phyloP scores from a whole-genome alignment of 2,888 invertebrate species.

The Athetis lepigone region DNA sequence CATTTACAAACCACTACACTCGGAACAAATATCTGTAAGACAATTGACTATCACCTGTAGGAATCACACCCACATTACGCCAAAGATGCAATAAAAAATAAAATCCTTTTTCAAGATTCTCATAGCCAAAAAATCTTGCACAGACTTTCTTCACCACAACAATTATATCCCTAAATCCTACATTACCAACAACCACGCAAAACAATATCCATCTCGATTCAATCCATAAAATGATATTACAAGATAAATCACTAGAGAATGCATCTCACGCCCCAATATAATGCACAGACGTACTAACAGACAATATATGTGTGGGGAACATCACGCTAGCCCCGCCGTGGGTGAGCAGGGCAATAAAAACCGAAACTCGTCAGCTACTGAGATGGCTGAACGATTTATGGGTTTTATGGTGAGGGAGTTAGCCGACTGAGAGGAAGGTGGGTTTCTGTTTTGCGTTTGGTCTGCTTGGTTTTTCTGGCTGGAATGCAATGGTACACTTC shows the following conservation, averaged over 20 bases:
- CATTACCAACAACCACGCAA: slow-evolving; percentile 25
- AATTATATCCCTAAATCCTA: not conserved
- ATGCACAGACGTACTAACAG: slow-evolving; percentile 50
- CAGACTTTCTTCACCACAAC: not conserved
- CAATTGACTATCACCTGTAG: too few species aligned
- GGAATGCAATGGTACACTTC: too few species aligned
- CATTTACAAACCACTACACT: too few species aligned
- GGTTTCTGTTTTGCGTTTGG: too few species aligned
- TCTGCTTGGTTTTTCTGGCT: too few species aligned
- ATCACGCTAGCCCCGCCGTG: slow-evolving; percentile 63
- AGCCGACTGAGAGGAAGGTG: slow-evolving; percentile 13
- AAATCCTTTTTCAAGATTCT: too few species aligned
- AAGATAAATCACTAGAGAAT: slow-evolving; percentile 55
- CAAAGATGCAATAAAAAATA: too few species aligned
- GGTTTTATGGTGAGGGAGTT: not conserved
- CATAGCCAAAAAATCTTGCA: too few species aligned
- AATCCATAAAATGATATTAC: slow-evolving; percentile 59
- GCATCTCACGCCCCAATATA: slow-evolving; percentile 61
- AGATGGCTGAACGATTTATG: slow-evolving; percentile 54
- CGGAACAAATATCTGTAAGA: too few species aligned
- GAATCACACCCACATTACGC: too few species aligned
- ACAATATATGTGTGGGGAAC: slow-evolving; percentile 56
- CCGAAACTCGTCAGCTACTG: slow-evolving; percentile 76
- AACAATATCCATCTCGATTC: slow-evolving; percentile 42
- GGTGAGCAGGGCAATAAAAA: slow-evolving; percentile 80